Conservation (phyloP, 2,888 invertebrate genomes). For the Oxyteleia sp. region DNA sequence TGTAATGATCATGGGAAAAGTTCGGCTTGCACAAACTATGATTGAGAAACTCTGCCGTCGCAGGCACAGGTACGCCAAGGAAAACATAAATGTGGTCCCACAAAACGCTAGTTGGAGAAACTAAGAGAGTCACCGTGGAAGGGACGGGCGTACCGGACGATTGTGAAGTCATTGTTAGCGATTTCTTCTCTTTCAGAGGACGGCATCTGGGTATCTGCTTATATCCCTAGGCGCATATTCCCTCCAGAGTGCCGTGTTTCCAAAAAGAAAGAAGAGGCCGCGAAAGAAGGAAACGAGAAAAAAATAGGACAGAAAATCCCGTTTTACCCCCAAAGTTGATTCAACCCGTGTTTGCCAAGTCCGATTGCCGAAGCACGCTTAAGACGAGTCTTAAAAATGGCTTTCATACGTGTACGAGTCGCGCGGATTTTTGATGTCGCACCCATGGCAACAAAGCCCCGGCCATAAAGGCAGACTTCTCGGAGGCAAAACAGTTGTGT, state of each 20-base stretch:
- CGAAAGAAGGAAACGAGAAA: constrained; percentile 30
- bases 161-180: constrained; percentile 85
- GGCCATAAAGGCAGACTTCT: constrained; percentile 57
- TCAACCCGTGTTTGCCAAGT: too few species aligned
- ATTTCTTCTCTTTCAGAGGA: constrained; percentile 79
- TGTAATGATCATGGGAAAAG: constrained; percentile 60
- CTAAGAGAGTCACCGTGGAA: constrained; percentile 45
- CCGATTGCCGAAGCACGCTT: too few species aligned
- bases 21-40: constrained; percentile 42
- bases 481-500: constrained; percentile 67
- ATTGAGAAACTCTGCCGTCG: constrained; percentile 61
- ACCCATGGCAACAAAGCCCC: constrained; percentile 50
- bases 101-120: constrained; percentile 53
- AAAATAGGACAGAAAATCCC: constrained; percentile 53
- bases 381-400: too few species aligned
- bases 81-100: constrained; percentile 57
- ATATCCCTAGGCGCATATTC: constrained; percentile 61
- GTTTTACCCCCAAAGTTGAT: constrained; percentile 74
- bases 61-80: constrained; percentile 48
- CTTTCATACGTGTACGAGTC: constrained; percentile 56
- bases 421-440: constrained; percentile 66
- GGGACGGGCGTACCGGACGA: constrained; percentile 71
- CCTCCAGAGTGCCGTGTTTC: constrained; percentile 40
- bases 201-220: constrained; percentile 78
- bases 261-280: constrained; percentile 41